Evolutionary conservation across 2,113 vertebrate species (phyloP).

Genomic region (Merops nubicus): DNA sequence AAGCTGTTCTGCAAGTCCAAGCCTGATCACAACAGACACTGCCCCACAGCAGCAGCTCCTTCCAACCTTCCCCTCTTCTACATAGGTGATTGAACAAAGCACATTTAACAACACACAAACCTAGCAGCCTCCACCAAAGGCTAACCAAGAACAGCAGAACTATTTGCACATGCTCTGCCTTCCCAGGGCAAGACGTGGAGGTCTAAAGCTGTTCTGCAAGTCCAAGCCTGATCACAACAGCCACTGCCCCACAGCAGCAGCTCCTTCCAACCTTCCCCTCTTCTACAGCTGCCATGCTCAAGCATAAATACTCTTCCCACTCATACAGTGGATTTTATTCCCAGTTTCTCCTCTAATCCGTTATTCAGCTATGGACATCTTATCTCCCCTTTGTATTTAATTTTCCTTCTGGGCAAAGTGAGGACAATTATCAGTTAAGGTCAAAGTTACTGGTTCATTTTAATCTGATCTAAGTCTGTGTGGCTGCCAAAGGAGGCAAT

Average conservation of each 20-base stretch:
- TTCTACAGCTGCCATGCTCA: neutral
- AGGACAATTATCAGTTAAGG: neutral
- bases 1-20: neutral
- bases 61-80: neutral
- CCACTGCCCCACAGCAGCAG: neutral
- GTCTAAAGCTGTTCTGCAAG: neutral
- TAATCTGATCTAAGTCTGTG: neutral
- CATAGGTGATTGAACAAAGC: too few relatives aligned
- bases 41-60: neutral
- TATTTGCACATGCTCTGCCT: neutral
- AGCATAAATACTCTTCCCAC: neutral
- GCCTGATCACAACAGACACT: neutral
- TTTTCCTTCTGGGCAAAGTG: neutral
- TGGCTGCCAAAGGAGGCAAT: neutral
- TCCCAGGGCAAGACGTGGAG: fast-evolving
- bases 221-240: fast-evolving
- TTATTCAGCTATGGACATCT: neutral
- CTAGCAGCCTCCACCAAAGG: neutral
- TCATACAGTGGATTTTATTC: neutral
- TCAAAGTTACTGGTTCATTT: neutral
- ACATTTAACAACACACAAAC: neutral
- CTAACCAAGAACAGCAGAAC: neutral
- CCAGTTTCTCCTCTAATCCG: neutral
- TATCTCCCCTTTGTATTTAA: neutral
- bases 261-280: neutral